Conservation (phyloP, 2,888 invertebrate species). For the Eristalinus sepulchralis region DNA sequence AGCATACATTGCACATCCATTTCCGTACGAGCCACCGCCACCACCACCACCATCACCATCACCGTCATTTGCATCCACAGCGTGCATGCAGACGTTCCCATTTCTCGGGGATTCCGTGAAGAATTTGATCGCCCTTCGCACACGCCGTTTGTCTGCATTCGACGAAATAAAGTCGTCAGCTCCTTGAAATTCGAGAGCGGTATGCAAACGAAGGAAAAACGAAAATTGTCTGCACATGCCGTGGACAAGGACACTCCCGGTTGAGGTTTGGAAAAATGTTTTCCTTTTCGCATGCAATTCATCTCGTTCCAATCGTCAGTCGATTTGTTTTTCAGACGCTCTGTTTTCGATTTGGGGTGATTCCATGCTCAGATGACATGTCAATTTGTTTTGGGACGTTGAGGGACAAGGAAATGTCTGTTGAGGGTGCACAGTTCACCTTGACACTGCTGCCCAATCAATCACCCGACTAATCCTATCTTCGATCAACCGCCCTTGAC, state of each 20-base stretch:
- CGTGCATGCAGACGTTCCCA: neutral
- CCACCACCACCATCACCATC: neutral
- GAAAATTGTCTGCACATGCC: constrained; percentile 27
- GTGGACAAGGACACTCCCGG: neutral
- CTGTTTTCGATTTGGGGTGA: neutral
- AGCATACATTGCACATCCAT: neutral
- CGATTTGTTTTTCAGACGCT: constrained; percentile 43
- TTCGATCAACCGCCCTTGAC: neutral
- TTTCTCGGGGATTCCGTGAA: neutral
- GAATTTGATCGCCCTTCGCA: neutral
- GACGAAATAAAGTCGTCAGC: constrained; percentile 1
- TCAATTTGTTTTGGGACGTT: neutral
- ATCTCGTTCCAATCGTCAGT: constrained; percentile 40
- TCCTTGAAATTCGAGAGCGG: constrained; percentile 25
- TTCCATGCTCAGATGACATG: neutral
- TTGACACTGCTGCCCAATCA: neutral
- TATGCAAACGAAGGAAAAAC: constrained; percentile 32
- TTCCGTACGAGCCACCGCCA: neutral
- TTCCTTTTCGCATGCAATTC: constrained; percentile 44
- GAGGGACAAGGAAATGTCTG: neutral
- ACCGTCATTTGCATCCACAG: neutral
- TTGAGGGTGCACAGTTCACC: neutral
- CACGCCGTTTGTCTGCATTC: neutral
- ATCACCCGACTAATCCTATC: neutral
- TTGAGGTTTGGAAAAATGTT: constrained; percentile 6